Base-by-base conservation (phyloP, 64 coral and sea anemone genomes). In the Stylophora pistillata region DNA sequence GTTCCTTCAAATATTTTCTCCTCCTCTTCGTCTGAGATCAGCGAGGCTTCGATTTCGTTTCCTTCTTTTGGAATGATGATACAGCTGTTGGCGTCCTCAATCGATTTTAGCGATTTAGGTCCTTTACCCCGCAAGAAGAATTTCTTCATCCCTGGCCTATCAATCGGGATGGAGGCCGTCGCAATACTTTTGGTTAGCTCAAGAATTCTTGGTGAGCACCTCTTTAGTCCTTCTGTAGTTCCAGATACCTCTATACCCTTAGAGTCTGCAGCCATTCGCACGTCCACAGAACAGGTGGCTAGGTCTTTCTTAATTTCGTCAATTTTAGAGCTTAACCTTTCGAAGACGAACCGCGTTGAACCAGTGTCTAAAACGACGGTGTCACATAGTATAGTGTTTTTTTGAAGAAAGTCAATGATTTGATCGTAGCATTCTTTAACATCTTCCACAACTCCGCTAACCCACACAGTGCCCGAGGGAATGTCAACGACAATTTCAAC, bases 91-190 rank as follows among this genome's bases (percentile, higher is more conserved):
- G 63, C 76, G 0, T 72, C 69, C 32, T 89, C 92, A 14, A 89
- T 78, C 5, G 34, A 20, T 53, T 89, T 89, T 21, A 94, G 55
- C 0, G 76, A 21, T 29, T 76, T 74, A 34, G 60, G 56, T 12
- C 92, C 92, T 41, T 65, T 78, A 13, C 23, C 58, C 32, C 76
- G 65, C 15, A 15, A 73, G 71, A 94, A 75, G 23, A 94, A 78
- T 27, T 94, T 94, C 56, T 37, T 75, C 92, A 94, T 78, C 20
- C 92, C 88, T 33, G 92, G 92, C 21, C 81, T 94, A 10, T 94
- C 74, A 52, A 94, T 71, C 13, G 25, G 32, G 25, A 94, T 56
- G 9, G 28, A 78, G 17, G 47, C 56, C 13, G 78, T 56, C 21
- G 21, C 13, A 79, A 94, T 53, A 20, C 25, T 25, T 15, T 73